A percentile compares a stretch with the other conserved stretches of the same genome.
phyloP scores from a whole-genome alignment of 2,797 vertebrate genomes.

The Pelodytes ibericus region DNA sequence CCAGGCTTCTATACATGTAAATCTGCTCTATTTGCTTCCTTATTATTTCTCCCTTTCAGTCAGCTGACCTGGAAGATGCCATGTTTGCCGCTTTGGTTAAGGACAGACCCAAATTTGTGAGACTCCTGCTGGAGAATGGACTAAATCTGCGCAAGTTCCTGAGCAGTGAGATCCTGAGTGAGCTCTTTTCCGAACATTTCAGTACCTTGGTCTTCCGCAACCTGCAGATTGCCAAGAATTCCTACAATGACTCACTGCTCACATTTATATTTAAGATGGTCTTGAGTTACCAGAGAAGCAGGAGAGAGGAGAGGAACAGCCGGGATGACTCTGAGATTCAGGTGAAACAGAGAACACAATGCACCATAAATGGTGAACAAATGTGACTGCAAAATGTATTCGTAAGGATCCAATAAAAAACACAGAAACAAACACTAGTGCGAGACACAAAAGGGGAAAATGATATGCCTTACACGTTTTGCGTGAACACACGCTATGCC shows the following conservation, averaged over 20 bases:
- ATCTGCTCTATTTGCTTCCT: too few species aligned
- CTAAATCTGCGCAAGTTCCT: slow-evolving; percentile 76
- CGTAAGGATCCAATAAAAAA: too few species aligned
- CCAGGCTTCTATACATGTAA: too few species aligned
- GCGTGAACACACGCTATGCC: too few species aligned
- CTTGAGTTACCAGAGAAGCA: slow-evolving; percentile 73
- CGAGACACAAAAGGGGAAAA: too few species aligned
- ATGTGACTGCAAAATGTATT: too few species aligned
- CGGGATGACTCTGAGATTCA: slow-evolving; percentile 69
- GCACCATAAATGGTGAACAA: too few species aligned
- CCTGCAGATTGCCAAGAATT: slow-evolving; percentile 79
- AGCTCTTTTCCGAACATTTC: slow-evolving; percentile 76
- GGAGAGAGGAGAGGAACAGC: slow-evolving; percentile 72
- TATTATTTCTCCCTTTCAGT: slow-evolving; percentile 58
- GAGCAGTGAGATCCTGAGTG: slow-evolving; percentile 72
- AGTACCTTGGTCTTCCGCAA: slow-evolving; percentile 77
- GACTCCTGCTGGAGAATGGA: slow-evolving; percentile 79
- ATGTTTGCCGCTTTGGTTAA: slow-evolving; percentile 79
- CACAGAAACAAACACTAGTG: too few species aligned
- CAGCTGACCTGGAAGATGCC: slow-evolving; percentile 76
- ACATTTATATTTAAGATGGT: slow-evolving; percentile 79
- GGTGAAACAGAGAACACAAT: slow-evolving; percentile 53
- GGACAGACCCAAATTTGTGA: slow-evolving; percentile 78
- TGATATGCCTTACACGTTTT: too few species aligned
- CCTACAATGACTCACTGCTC: slow-evolving; percentile 75